Conservation (phyloP, 1,140 invertebrate genomes). For the Venturia canescens region DNA sequence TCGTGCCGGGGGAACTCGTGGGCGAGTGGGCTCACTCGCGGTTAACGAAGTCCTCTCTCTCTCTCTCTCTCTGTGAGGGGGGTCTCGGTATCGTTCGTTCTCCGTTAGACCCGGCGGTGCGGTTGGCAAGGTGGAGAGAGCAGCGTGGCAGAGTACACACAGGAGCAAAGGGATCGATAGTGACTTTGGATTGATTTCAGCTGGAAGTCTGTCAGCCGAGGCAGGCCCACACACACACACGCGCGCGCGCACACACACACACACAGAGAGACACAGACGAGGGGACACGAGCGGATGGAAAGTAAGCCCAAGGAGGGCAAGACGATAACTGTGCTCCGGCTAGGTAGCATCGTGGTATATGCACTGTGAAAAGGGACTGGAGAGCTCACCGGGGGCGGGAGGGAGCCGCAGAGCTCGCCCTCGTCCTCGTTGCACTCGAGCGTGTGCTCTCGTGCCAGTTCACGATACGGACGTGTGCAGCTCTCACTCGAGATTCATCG, state of each 20-base stretch:
- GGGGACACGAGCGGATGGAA: not conserved
- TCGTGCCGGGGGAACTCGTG: slow-evolving; percentile 48
- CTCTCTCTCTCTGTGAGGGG: not conserved
- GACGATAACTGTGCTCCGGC: slow-evolving; percentile 17
- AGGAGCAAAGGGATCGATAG: slow-evolving; percentile 50
- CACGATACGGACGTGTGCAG: slow-evolving; percentile 11
- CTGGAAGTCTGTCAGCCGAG: slow-evolving; percentile 32
- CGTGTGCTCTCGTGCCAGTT: slow-evolving; percentile 10
- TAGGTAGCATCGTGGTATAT: slow-evolving; percentile 4
- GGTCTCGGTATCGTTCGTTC: too few relatives aligned
- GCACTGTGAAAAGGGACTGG: slow-evolving; percentile 18
- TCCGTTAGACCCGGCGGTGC: slow-evolving; percentile 9
- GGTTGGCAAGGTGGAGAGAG: slow-evolving; percentile 8
- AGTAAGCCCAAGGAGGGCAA: not conserved
- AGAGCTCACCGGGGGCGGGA: not conserved
- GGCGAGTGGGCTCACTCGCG: slow-evolving; percentile 47
- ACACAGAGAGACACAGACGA: too few relatives aligned
- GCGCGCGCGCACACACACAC: slow-evolving; percentile 1
- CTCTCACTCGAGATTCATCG: slow-evolving; percentile 46
- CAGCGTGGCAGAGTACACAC: slow-evolving; percentile 14
- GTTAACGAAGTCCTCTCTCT: slow-evolving; percentile 50
- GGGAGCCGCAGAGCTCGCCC: too few relatives aligned
- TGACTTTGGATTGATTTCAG: slow-evolving; percentile 57
- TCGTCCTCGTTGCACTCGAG: slow-evolving; percentile 9
- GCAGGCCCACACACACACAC: slow-evolving; percentile 8